These are phyloP conservation scores for Pelagia noctiluca DNA, from an alignment of 30 jellyfish, hydroid and myxozoan species.

Conservation along the genomic window DNA sequence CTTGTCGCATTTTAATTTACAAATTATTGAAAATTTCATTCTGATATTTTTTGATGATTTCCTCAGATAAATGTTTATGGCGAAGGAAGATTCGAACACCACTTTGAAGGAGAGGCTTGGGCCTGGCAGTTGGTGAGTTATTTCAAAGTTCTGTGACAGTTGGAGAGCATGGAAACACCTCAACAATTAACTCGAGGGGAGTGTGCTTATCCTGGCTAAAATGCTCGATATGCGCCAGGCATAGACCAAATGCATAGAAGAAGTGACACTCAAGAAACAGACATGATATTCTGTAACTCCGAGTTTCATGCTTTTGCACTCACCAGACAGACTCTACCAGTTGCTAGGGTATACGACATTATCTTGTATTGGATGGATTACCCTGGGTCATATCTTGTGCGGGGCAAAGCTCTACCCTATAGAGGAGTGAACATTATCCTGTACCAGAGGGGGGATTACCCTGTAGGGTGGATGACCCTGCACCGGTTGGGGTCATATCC, in stretches of 20 bases:
- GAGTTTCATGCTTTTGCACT: neutral
- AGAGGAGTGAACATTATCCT: no score
- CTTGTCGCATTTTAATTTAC: no score
- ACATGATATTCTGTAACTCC: neutral
- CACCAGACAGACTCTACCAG: no score
- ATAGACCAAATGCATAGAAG: neutral
- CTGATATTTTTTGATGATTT: neutral
- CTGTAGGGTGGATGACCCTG: no score
- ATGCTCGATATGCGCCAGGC: neutral
- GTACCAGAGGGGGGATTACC: no score
- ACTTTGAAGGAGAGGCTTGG: conserved; percentile 79
- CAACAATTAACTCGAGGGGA: neutral
- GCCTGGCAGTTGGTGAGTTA: conserved; percentile 76
- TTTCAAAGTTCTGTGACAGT: neutral
- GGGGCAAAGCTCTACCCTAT: no score
- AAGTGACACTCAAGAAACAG: neutral
- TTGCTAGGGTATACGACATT: no score
- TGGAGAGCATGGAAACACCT: neutral
- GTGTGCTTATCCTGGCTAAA: neutral
- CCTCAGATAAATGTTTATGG: conserved; percentile 70
- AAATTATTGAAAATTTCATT: no score
- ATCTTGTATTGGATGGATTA: no score
- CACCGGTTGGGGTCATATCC: no score
- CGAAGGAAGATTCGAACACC: conserved; percentile 53
- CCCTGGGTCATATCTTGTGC: no score